phyloP scores from a whole-genome alignment of 2,797 vertebrate species.

The Hypotaenidia okinawae region DNA sequence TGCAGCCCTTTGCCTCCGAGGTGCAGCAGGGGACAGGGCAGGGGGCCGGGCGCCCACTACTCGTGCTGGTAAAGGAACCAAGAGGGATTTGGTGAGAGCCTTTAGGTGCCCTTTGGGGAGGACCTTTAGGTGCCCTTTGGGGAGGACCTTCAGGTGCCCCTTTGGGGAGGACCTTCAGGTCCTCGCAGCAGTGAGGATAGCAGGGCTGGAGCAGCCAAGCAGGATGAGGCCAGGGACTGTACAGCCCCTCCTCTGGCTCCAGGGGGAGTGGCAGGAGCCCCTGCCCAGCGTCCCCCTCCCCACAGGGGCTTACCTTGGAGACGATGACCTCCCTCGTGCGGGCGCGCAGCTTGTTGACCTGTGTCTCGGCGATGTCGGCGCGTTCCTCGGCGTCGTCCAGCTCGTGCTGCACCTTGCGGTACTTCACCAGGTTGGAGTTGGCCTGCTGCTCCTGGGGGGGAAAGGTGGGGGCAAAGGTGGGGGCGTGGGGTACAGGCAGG shows the following conservation, averaged over 20 bases:
- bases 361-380: constrained; percentile 87
- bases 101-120: too few relatives aligned
- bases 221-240: rapidly evolving
- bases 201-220: background rate
- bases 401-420: constrained; percentile 91
- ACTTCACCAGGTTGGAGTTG: constrained; percentile 90
- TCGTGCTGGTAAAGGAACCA: constrained; percentile 35
- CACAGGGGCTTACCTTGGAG: constrained; percentile 74
- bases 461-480: too few relatives aligned
- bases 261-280: background rate
- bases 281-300: rapidly evolving
- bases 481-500: rapidly evolving
- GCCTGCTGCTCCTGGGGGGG: constrained; percentile 86
- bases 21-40: background rate
- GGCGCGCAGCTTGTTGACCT: constrained; percentile 91
- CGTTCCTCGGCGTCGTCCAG: constrained; percentile 91
- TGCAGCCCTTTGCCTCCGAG: constrained; percentile 42
- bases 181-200: rapidly evolving
- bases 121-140: too few relatives aligned
- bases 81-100: background rate
- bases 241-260: background rate
- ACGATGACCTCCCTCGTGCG: constrained; percentile 79
- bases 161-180: too few relatives aligned
- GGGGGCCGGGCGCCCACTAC: background rate
- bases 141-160: too few relatives aligned